Conservation (phyloP, 2,797 vertebrate genomes). For the Taenioides sp. region DNA sequence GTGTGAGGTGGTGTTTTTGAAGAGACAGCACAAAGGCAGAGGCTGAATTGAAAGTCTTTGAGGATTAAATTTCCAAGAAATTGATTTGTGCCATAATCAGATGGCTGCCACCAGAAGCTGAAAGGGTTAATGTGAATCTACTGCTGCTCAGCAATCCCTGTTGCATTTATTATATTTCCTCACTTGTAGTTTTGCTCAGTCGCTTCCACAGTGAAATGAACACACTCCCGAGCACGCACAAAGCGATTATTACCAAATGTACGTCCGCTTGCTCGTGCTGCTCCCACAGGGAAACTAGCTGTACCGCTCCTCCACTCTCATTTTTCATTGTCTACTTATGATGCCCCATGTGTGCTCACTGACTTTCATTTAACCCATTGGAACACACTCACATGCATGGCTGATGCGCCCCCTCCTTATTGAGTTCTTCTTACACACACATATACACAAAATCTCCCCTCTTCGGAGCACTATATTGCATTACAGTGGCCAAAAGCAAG, state of each 20-base stretch:
- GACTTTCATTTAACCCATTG: conserved; percentile 81
- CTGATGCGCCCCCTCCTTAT: conserved; percentile 30
- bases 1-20: conserved; percentile 26
- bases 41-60: conserved; percentile 49
- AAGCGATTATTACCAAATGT: conserved; percentile 67
- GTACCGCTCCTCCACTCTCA: conserved; percentile 68
- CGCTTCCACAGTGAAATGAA: conserved; percentile 28
- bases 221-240: conserved; percentile 47
- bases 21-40: conserved; percentile 28
- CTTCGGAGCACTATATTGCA: conserved; percentile 28
- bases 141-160: conserved; percentile 3
- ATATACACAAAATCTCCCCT: conserved; percentile 17
- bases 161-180: conserved; percentile 29
- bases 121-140: conserved; percentile 58
- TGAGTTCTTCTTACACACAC: conserved; percentile 20
- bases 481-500: conserved; percentile 28
- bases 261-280: conserved; percentile 61
- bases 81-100: conserved; percentile 54
- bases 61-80: conserved; percentile 56
- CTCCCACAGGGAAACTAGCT: conserved; percentile 70
- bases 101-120: conserved; percentile 37
- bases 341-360: conserved; percentile 72
- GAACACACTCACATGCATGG: conserved; percentile 42
- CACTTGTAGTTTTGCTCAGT: conserved; percentile 39
- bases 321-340: conserved; percentile 83